Evolutionary conservation across 1,140 invertebrate genomes (phyloP).

Genomic region (Anastatus disparis): DNA sequence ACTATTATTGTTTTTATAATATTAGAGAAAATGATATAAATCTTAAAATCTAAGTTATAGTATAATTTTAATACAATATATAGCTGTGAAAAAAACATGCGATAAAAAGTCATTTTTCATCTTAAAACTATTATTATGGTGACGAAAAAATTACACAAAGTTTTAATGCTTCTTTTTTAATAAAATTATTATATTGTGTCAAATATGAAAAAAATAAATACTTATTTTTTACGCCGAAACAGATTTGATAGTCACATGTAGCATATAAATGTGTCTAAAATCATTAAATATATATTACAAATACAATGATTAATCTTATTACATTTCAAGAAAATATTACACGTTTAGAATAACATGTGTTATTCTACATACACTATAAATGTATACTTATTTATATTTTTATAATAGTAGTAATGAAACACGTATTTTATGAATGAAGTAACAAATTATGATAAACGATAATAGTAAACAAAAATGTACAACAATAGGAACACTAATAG

Average conservation of each 20-base stretch:
- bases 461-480: slow-evolving; percentile 4
- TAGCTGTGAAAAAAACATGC: too few species aligned
- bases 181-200: slow-evolving; percentile 20
- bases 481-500: slow-evolving; percentile 33
- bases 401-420: too few species aligned
- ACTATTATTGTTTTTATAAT: too few species aligned
- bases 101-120: too few species aligned
- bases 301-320: slow-evolving; percentile 10
- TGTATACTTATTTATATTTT: too few species aligned
- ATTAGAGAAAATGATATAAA: too few species aligned
- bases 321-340: slow-evolving; percentile 11
- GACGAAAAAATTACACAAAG: slow-evolving; percentile 3
- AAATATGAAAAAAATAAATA: slow-evolving; percentile 23
- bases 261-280: slow-evolving; percentile 23
- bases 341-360: slow-evolving; percentile 5
- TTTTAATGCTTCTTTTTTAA: slow-evolving; percentile 12
- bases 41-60: too few species aligned
- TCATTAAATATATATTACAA: slow-evolving; percentile 20
- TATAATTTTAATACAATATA: too few species aligned
- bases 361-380: slow-evolving; percentile 1
- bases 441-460: slow-evolving; percentile 1
- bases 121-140: too few species aligned
- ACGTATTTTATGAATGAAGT: background rate
- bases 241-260: slow-evolving; percentile 21
- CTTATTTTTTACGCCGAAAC: slow-evolving; percentile 13